Base-by-base conservation (phyloP, 1,140 invertebrate genomes). In the Drosophila micromelanica region DNA sequence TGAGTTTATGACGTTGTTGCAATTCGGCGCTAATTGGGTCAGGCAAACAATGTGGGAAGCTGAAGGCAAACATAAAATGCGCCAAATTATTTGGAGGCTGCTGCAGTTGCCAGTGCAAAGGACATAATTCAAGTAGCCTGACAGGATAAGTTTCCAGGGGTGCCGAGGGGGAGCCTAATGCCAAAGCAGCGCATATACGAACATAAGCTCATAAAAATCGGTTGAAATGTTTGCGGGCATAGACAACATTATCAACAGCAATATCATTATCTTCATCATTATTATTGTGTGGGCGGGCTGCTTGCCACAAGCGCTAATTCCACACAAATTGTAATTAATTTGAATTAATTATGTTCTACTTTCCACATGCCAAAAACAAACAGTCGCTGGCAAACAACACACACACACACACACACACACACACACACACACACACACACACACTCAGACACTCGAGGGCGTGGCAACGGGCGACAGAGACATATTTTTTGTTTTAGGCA, bases 281-380 rank as follows among this genome's bases (percentile, higher is more conserved):
- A 30, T 23, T n/a, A n/a, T 17, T 5, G 15, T 49, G 52, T 52
- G 68, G 54, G 55, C 23, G 60, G 54, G 27, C 32, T 42, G 49
- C 68, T 76, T 78, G 84, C 84, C 84, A 55, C 84, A 89, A 80
- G 84, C 84, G 67, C 79, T 89, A 89, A 89, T 89, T 80, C 73
- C 84, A 89, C 79, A 89, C 85, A 89, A 89, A 89, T 90, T 87
- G 84, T 84, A 89, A 89, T 89, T 89, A 89, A 89, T 89, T 89
- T 89, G 85, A 89, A 89, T 89, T 89, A 89, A 89, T 89, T 89
- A 89, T 89, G 84, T 89, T 81, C 76, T 80, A 80, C 84, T 82
- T 86, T 76, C 75, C 70, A 78, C 81, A 81, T 81, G 84, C 82
- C 70, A 63, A 77, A 54, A 67, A 61, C 79, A 89, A 82, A 82